A percentile compares a stretch with the other conserved stretches of the same genome.
Evolutionary conservation across 2,888 invertebrate species (phyloP).

Genomic region (Diarsia mendica): DNA sequence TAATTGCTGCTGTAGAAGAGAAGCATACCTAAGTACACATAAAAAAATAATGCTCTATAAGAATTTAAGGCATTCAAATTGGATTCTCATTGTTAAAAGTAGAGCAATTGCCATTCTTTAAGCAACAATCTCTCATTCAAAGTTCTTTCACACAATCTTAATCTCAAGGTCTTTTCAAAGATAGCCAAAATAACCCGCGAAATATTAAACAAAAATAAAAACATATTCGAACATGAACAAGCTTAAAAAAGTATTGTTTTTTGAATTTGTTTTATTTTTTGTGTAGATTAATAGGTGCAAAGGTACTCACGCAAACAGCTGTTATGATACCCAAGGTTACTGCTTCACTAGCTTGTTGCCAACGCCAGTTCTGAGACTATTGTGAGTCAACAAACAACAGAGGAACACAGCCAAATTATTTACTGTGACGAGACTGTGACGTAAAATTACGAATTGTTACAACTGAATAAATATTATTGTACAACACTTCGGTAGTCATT

Average conservation of each 20-base stretch:
- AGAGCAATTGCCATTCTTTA: conserved; percentile 41
- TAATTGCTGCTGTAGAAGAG: background rate
- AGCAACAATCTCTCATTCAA: conserved; percentile 27
- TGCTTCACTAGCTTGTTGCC: conserved; percentile 76
- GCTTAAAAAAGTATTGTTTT: background rate
- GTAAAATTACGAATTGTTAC: conserved; percentile 80
- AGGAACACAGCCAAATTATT: conserved; percentile 85
- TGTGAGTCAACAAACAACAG: conserved; percentile 84
- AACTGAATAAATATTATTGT: conserved; percentile 79
- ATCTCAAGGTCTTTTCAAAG: conserved; percentile 60
- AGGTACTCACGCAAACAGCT: conserved; percentile 83
- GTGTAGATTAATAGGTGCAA: conserved; percentile 42
- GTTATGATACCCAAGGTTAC: conserved; percentile 82
- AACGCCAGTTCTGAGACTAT: conserved; percentile 73
- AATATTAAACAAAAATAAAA: conserved; percentile 10
- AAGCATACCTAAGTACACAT: background rate
- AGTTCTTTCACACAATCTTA: conserved; percentile 19
- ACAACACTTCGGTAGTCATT: conserved; percentile 27
- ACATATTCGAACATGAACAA: background rate
- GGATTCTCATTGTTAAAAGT: conserved; percentile 18
- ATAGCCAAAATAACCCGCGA: conserved; percentile 56
- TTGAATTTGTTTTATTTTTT: conserved; percentile 21
- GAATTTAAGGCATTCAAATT: background rate
- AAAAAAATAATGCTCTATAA: background rate
- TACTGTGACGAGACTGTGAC: conserved; percentile 85